Conservation (phyloP, 2,888 invertebrate genomes). For the Danaus chrysippus region DNA sequence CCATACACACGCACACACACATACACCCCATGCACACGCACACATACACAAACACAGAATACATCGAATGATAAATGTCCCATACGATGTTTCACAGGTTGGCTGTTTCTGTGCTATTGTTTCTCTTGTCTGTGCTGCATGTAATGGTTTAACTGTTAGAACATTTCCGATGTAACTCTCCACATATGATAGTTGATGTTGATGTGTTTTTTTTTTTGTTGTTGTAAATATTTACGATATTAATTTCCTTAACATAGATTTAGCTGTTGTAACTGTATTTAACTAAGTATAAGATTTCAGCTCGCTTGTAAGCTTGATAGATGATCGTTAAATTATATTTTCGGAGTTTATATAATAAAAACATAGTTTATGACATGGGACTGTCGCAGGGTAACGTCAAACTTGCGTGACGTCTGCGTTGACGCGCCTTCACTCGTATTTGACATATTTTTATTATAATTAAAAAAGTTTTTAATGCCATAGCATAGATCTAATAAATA, state of each 20-base stretch:
- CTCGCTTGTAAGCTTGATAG: constrained; percentile 4
- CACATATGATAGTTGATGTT: constrained; percentile 9
- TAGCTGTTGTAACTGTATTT: neutral
- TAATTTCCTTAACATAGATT: neutral
- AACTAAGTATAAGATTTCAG: neutral
- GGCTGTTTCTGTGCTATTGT: constrained; percentile 26
- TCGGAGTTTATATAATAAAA: too few species aligned
- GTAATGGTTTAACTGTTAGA: constrained; percentile 23
- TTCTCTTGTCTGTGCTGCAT: constrained; percentile 31
- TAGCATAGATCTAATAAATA: too few species aligned
- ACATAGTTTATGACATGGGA: too few species aligned
- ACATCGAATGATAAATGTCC: constrained; percentile 29
- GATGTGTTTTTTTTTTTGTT: constrained; percentile 7
- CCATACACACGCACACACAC: constrained; percentile 16
- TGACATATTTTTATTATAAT: neutral
- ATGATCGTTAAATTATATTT: neutral
- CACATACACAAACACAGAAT: constrained; percentile 15
- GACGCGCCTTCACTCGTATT: constrained; percentile 19
- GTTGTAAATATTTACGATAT: neutral
- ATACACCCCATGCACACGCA: constrained; percentile 14
- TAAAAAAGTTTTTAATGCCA: too few species aligned
- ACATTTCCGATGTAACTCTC: constrained; percentile 16
- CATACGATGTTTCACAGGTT: constrained; percentile 17
- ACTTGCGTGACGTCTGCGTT: constrained; percentile 14
- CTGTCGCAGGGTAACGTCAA: too few species aligned